Base-by-base conservation (phyloP, 2,888 invertebrate species). In the Biston betularia region DNA sequence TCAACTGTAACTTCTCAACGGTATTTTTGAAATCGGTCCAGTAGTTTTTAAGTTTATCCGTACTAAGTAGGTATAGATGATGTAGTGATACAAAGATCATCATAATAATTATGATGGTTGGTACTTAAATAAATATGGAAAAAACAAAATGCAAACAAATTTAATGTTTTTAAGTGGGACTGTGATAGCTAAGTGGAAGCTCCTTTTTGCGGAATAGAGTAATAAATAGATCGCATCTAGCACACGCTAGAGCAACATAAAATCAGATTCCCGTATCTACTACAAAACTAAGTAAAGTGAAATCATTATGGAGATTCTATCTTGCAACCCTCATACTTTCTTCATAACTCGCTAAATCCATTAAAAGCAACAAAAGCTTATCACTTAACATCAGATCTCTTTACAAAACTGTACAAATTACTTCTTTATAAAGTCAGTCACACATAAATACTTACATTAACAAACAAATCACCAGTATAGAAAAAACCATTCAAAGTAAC, bases 371-470 rank as follows among this genome's bases (percentile, higher is more conserved):
- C 63, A 77, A 78, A 80, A 79, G 67, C 74, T 76, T 70, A 77
- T 81, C 80, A 78, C 76, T 76, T 80, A 71, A 68, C 64, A 79
- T 76, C 73, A 73, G 73, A 76, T 77, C 76, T 76, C 77, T 69
- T 75, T 76, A 80, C 61, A 70, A 68, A 69, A 67, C 65, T 62
- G 57, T 77, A 79, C 79, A 80, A 66, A 82, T 76, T 67, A 73
- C 68, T 71, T 75, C 81, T 81, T 80, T 83, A 79, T 71, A 81
- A 81, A 85, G 73, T 80, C 86, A 84, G 78, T 87, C 82, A 82
- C 75, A 80, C 82, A 83, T 85, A 88, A 87, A 87, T 83, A 86
- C 81, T 80, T 78, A 53, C 53, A 62, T 38, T 64, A 46, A 48
- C 12, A 15, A 55, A 56, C 62, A 65, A 63, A 69, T 24, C 54